Base-by-base conservation (phyloP, 2,113 vertebrate genomes). In the Vulpes ferrilata region DNA sequence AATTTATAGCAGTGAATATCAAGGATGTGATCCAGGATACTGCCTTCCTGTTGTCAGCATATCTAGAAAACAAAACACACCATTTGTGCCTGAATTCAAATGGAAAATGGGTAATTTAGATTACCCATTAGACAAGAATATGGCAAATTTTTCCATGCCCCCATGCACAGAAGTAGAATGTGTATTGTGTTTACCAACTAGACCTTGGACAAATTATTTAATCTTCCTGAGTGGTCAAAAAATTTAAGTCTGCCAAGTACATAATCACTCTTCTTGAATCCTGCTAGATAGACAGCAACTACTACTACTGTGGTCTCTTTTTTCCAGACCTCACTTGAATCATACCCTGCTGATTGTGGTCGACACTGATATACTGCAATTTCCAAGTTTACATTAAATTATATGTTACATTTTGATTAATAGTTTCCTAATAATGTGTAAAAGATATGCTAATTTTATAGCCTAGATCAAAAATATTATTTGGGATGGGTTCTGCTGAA, bases 151-250 rank as follows among this genome's bases (percentile, higher is more conserved):
- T 93, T 73, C 74, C 88, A 88, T 84, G 71, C 10, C 25, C 32
- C 60, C 35, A 35, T 83, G n/a, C n/a, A n/a, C 4, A 73, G 69
- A 93, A 95, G 19, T 80, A 93, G 81, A 86, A 76, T 78, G 60
- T 93, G 8, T 60, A 87, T 3, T 71, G 3, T 93, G 79, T 87
- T 93, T 71, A 84, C 79, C 81, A 81, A 84, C 16, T 64, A 83
- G 62, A 95, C 62, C 32, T 55, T 16, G 2, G 16, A 32, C 19
- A 93, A 93, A 94, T 94, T 60, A 87, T 67, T 81, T 94, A 82
- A 12, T 90, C 62, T 95, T 94, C 82, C 43, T 55, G 43, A 97
- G 38, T 74, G 48, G 43, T 78, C 55, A 96, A 38, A 94, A 64
- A 86, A 53, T 48, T 87, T 71, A 59, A n/a, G 13, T 91, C n/a